phyloP scores from a whole-genome alignment of 2,797 vertebrate species.

The Sebastes ruberrimus region DNA sequence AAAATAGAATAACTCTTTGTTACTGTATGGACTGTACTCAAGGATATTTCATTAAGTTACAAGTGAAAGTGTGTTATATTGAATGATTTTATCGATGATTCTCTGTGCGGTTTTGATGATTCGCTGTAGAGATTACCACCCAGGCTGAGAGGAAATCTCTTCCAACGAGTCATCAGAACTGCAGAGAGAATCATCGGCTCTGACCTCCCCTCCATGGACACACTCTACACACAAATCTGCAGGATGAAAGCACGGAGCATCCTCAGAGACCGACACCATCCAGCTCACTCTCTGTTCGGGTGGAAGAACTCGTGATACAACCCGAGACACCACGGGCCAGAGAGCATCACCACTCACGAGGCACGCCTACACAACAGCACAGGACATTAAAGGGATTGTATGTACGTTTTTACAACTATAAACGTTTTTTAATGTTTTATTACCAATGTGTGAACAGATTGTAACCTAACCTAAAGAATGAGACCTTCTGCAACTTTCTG shows the following conservation, averaged over 20 bases:
- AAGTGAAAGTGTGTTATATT: background rate
- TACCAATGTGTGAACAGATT: too few species aligned
- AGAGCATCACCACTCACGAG: background rate
- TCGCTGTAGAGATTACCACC: background rate
- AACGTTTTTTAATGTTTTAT: too few species aligned
- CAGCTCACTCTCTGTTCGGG: background rate
- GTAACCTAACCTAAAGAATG: too few species aligned
- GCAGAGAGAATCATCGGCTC: background rate
- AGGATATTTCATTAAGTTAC: background rate
- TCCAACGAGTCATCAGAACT: background rate
- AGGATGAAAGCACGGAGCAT: background rate
- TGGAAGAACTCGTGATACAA: background rate
- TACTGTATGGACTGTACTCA: background rate
- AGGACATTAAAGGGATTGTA: too few species aligned
- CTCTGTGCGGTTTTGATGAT: background rate
- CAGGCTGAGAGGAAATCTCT: background rate
- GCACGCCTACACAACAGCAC: background rate
- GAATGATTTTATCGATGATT: background rate
- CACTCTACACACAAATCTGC: background rate
- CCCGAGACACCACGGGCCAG: background rate
- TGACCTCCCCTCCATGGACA: background rate
- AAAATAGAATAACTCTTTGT: conserved; percentile 2
- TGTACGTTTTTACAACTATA: fast-evolving
- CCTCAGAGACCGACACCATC: background rate
- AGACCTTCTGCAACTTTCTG: too few species aligned